phyloP scores from a whole-genome alignment of 2,888 invertebrate genomes.

The Litoditis marina region DNA sequence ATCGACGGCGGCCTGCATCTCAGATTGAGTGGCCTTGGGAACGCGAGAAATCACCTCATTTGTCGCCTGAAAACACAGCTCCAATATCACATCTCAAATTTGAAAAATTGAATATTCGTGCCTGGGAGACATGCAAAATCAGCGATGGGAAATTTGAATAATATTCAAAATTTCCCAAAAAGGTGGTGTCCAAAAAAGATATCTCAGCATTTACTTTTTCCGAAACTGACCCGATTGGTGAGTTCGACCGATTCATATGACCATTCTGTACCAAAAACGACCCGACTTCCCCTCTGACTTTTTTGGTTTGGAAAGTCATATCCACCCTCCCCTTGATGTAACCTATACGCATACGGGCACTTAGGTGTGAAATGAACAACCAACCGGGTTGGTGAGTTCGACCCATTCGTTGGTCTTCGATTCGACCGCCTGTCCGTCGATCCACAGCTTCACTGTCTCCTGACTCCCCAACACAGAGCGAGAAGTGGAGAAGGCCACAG shows the following conservation, averaged over 20 bases:
- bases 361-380: slow-evolving; percentile 25
- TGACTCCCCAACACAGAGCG: slow-evolving; percentile 1
- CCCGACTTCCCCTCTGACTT: no score
- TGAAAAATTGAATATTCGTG: background rate
- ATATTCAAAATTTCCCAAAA: slow-evolving; percentile 1
- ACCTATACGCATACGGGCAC: no score
- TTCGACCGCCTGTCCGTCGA: slow-evolving; percentile 87
- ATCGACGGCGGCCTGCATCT: slow-evolving; percentile 84
- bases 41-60: slow-evolving; percentile 73
- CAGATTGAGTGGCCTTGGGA: slow-evolving; percentile 81
- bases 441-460: slow-evolving; percentile 76
- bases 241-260: no score
- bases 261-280: background rate
- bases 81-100: no score
- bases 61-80: slow-evolving; percentile 63
- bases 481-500: slow-evolving; percentile 11
- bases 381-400: slow-evolving; percentile 84
- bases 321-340: no score
- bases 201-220: no score
- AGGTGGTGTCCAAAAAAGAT: no score
- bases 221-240: no score
- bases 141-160: background rate
- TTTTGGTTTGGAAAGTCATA: no score
- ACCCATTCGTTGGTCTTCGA: slow-evolving; percentile 90
- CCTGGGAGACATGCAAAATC: no score